These are phyloP conservation scores for Saimiri boliviensis DNA, from an alignment of 2,113 vertebrate genomes.

Conservation along the genomic window DNA sequence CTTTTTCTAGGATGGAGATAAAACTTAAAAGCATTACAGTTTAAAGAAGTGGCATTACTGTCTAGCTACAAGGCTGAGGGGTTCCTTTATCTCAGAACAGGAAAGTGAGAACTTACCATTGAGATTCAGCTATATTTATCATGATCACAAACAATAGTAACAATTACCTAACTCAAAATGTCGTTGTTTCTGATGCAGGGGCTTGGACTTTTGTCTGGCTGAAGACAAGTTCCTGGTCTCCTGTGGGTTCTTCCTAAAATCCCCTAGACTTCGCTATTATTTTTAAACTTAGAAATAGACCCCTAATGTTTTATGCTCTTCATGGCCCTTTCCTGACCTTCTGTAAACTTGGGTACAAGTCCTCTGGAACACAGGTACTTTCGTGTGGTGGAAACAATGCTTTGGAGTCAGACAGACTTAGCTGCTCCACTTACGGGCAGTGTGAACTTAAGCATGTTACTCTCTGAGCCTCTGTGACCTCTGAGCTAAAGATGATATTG, in stretches of 20 bases:
- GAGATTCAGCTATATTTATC: not conserved
- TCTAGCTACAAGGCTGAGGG: not conserved
- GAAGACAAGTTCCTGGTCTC: not conserved
- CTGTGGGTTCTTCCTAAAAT: not conserved
- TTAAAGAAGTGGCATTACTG: not conserved
- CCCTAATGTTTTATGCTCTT: not conserved
- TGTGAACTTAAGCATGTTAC: not conserved
- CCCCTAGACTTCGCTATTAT: not conserved
- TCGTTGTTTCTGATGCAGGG: not conserved
- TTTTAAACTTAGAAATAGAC: not conserved
- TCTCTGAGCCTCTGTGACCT: not conserved
- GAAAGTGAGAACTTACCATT: not conserved
- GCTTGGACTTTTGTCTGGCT: not conserved
- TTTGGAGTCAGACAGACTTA: not conserved
- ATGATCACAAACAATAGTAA: not conserved
- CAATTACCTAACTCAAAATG: not conserved
- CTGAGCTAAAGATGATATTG: not conserved
- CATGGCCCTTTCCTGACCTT: not conserved
- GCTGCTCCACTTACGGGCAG: not conserved
- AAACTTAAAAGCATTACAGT: not conserved
- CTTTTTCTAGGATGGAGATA: not conserved
- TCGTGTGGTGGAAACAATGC: not conserved
- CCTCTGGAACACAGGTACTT: not conserved
- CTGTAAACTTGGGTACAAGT: not conserved
- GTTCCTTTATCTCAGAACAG: not conserved